These are phyloP conservation scores for Apostichopus californicus DNA, from an alignment of 35 echinoderm and acorn worm genomes.

Conservation along the genomic window DNA sequence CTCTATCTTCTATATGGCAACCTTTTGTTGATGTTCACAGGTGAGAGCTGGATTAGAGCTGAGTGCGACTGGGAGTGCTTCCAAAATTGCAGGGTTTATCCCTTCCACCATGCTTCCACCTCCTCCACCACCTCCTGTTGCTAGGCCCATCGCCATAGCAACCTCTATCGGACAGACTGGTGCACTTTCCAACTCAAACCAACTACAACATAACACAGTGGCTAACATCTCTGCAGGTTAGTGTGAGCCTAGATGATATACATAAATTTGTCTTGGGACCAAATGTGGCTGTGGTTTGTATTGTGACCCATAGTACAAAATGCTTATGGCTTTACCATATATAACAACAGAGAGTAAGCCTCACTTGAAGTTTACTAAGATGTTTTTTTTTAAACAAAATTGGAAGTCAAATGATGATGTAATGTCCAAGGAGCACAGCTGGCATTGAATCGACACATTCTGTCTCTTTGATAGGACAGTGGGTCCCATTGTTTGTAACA, in stretches of 20 bases:
- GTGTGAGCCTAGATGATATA: not conserved
- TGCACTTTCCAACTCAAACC: constrained; percentile 62
- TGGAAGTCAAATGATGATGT: too few relatives aligned
- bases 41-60: constrained; percentile 29
- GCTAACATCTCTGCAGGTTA: constrained; percentile 11
- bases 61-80: not conserved
- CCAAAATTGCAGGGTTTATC: constrained; percentile 95
- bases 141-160: constrained; percentile 82
- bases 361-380: too few relatives aligned
- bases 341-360: too few relatives aligned
- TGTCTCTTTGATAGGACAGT: too few relatives aligned
- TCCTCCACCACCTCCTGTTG: constrained; percentile 91
- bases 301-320: too few relatives aligned
- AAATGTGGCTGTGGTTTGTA: too few relatives aligned
- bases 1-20: not conserved
- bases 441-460: too few relatives aligned
- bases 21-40: not conserved
- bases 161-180: constrained; percentile 95
- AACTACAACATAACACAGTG: constrained; percentile 47
- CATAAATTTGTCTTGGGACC: too few relatives aligned
- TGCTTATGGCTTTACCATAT: too few relatives aligned
- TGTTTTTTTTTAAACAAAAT: too few relatives aligned
- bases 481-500: too few relatives aligned
- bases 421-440: too few relatives aligned
- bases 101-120: constrained; percentile 98